Evolutionary conservation across 2,797 vertebrate species (phyloP), one percentile per base, ranked within the genome.

Genomic region (Syngnathus rostellatus): DNA sequence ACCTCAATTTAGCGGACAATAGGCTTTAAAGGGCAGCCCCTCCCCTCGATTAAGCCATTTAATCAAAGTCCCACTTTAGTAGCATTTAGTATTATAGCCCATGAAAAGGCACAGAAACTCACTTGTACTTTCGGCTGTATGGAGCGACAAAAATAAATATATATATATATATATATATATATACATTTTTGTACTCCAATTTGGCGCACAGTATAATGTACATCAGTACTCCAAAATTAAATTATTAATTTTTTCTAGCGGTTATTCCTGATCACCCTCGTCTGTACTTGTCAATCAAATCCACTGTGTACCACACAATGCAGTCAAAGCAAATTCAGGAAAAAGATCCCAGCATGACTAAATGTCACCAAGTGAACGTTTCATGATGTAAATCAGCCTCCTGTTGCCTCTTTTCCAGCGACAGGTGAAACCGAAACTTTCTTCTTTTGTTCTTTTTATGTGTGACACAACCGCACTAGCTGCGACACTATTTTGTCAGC

Each of bases 301-400:
- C 25, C 12, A 23, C n/a, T 21, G 53, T 4, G 9, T 54, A 23
- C n/a, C 19, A 14, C 31, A 57, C 55, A 31, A 57, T 16, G 16
- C 12, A 37, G 55, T 57, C 37, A 7, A 57, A 8, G 31, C 25
- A 8, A 5, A 8, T 17, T 12, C 53, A 21, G 14, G 2, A 57
- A 14, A 57, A 31, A 57, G 14, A 57, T 57, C 55, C 16, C 55
- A 31, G 55, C 31, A 57, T 57, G 55, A 57, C 55, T 37, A 57
- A 57, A 57, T 57, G 55, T 57, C 55, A 57, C 6, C 55, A 57
- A 57, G 55, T 37, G 31, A 57, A 57, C 55, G 38, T 57, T 57
- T 31, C 55, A 37, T 57, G 55, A 57, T 57, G 55, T 6, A 37
- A 57, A 57, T 57, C 6, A 7, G 55, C 55, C 55, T 57, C 55